Evolutionary conservation across 2,888 invertebrate genomes (phyloP).

Genomic region (Mylabris sibirica): DNA sequence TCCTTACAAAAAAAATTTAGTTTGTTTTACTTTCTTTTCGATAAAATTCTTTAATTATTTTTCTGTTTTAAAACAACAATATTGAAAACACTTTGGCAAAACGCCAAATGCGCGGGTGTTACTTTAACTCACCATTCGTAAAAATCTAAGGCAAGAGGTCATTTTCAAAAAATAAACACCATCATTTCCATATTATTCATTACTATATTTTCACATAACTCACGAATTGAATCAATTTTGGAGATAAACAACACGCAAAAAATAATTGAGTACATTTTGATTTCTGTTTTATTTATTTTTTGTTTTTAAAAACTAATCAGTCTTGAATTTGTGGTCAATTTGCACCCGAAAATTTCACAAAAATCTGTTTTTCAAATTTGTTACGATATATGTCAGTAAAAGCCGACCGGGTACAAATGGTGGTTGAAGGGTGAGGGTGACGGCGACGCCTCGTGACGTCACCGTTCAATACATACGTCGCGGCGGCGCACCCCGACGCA

Average conservation of each 20-base stretch:
- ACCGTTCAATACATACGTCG: constrained; percentile 61
- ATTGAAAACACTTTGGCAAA: constrained; percentile 8
- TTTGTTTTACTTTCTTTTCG: constrained; percentile 8
- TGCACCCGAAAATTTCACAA: background rate
- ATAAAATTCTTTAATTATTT: background rate
- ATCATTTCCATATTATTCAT: constrained; percentile 21
- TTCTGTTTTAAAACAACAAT: background rate
- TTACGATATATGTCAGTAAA: constrained; percentile 24
- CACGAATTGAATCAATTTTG: background rate
- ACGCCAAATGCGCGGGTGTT: constrained; percentile 2
- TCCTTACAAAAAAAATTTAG: background rate
- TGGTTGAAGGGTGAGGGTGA: constrained; percentile 43
- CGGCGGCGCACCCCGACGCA: constrained; percentile 57
- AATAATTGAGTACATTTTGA: background rate
- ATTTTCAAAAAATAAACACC: constrained; percentile 42
- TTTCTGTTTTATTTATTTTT: background rate
- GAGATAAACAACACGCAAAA: background rate
- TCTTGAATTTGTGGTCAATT: background rate
- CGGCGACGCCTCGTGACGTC: constrained; percentile 62
- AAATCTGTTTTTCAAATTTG: background rate
- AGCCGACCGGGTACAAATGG: constrained; percentile 26
- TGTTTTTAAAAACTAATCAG: background rate
- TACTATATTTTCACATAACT: background rate
- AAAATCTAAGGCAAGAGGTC: constrained; percentile 58
- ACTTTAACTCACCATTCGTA: constrained; percentile 59